A percentile compares a stretch with the other conserved stretches of the same genome.
These are phyloP conservation scores for Myotis daubentonii DNA, from an alignment of 2,797 vertebrate species.

Conservation along the genomic window DNA sequence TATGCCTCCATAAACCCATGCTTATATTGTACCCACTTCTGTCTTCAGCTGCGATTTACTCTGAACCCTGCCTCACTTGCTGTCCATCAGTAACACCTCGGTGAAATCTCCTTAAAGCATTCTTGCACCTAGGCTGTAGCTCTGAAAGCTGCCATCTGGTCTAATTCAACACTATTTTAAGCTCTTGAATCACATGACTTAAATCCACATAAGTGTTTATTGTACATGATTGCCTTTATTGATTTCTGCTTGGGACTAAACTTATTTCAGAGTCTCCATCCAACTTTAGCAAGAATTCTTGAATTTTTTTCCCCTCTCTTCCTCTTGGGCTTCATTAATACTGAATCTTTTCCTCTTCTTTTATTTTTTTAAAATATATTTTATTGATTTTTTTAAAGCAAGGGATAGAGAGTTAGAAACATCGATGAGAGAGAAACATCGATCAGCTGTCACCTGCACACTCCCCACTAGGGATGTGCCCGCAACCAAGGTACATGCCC, in stretches of 20 bases:
- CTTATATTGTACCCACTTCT: slow-evolving; percentile 67
- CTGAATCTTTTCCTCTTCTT: slow-evolving; percentile 39
- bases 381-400: no score
- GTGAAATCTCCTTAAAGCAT: slow-evolving; percentile 79
- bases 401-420: no score
- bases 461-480: no score
- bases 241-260: slow-evolving; percentile 83
- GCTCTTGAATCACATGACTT: slow-evolving; percentile 80
- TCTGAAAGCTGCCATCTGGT: slow-evolving; percentile 81
- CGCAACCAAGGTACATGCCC: no score
- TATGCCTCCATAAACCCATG: slow-evolving; percentile 69
- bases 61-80: slow-evolving; percentile 67
- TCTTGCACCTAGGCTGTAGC: slow-evolving; percentile 76
- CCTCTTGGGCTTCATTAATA: slow-evolving; percentile 61
- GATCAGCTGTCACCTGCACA: no score
- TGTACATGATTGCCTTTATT: slow-evolving; percentile 88
- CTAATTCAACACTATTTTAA: slow-evolving; percentile 85
- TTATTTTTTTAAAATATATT: background rate
- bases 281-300: slow-evolving; percentile 74
- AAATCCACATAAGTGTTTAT: slow-evolving; percentile 86
- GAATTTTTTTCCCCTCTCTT: slow-evolving; percentile 53
- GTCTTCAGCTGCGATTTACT: slow-evolving; percentile 76
- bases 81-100: slow-evolving; percentile 75
- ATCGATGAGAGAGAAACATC: no score
- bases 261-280: slow-evolving; percentile 74